Base-by-base conservation (phyloP, 1,140 invertebrate species). In the Eumeta japonica region DNA sequence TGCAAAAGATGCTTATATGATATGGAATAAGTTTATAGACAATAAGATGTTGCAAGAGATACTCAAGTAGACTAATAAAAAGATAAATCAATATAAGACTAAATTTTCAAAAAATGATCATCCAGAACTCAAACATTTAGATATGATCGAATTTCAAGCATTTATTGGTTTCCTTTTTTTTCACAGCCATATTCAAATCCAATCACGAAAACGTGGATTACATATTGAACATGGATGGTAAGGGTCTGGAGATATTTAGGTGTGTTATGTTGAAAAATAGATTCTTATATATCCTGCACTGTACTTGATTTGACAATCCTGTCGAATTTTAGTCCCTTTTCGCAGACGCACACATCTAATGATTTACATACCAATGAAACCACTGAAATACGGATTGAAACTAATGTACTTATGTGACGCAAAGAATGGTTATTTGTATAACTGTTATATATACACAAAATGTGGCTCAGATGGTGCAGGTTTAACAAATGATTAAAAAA, bases 191-290 rank as follows among this genome's bases (percentile, higher is more conserved):
- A n/a, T 48, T 48, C 31, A 48, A 48, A 31, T 41, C 43, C 1
- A 48, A 43, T 28, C 28, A 44, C 17, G 43, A 49, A 29, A 13
- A 35, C 28, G 35, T 39, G 35, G 20, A 42, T 39, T 32, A 14
- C 30, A 16, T 49, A n/a, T 49, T 46, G 39, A 44, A 39, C 17
- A 46, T 40, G 18, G 44, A 49, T 40, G 44, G 44, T 14, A 46
- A 35, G 15, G 43, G 47, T 11, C 5, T 43, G 28, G 43, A 49
- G 27, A 49, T 49, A 28, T 49, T 49, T 39, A 30, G 44, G 12
- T 46, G 44, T 20, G 37, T 38, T 7, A 49, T 46, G 47, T 33
- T 37, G 31, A 39, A 37, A 35, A 41, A 46, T 14, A 47, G 50
- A 33, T 52, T 52, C 39, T 20, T 43, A 31, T 37, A n/a, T n/a